A percentile compares a stretch with the other conserved stretches of the same genome.
Conservation (phyloP, 2,888 invertebrate genomes). For the Mylabris sibirica region DNA sequence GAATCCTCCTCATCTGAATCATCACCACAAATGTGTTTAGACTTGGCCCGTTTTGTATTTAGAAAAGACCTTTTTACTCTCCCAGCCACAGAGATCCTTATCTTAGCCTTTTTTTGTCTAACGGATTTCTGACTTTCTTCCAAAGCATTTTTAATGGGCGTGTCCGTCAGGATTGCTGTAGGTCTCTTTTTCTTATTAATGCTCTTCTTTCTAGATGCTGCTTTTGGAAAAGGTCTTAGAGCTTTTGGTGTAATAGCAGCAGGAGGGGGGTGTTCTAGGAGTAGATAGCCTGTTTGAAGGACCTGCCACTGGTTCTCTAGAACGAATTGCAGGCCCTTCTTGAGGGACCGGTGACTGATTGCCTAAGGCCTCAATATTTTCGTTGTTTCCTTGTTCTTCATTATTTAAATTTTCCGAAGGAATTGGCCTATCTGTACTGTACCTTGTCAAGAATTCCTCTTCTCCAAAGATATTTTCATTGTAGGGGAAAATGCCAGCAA, state of each 20-base stretch:
- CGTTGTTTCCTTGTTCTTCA: background rate
- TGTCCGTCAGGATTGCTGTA: too few relatives aligned
- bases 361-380: too few relatives aligned
- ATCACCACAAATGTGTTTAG: too few relatives aligned
- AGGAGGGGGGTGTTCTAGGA: background rate
- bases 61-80: too few relatives aligned
- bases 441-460: background rate
- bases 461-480: background rate
- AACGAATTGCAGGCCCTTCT: background rate
- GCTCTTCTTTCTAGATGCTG: background rate
- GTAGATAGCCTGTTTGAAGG: background rate
- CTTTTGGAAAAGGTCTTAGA: conserved; percentile 7
- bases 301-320: background rate
- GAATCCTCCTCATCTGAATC: too few relatives aligned
- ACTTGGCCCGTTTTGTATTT: too few relatives aligned
- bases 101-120: too few relatives aligned
- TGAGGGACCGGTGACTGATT: background rate
- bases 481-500: background rate
- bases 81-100: too few relatives aligned
- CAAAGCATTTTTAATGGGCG: too few relatives aligned
- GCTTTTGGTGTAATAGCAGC: background rate
- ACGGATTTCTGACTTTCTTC: too few relatives aligned
- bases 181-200: too few relatives aligned
- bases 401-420: background rate
- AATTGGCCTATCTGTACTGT: background rate